Conservation (phyloP, 2,797 vertebrate genomes). For the Lithobates pipiens region DNA sequence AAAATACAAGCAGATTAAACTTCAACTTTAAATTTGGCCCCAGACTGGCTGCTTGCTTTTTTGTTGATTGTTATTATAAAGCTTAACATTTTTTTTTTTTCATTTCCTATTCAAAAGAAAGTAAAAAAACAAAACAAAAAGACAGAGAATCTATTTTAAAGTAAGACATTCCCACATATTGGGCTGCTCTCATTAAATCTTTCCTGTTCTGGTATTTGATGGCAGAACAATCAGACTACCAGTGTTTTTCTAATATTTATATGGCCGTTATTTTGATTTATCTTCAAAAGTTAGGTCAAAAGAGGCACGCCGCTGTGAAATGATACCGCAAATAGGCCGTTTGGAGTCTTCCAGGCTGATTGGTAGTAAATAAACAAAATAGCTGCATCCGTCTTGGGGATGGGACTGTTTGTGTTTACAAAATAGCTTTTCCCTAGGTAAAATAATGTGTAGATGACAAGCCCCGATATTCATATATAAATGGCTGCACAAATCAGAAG, state of each 20-base stretch:
- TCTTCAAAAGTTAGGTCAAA: slow-evolving; percentile 36
- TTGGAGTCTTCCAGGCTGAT: slow-evolving; percentile 20
- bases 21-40: too few relatives aligned
- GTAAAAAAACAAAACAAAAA: neutral
- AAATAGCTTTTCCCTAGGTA: slow-evolving; percentile 15
- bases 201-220: slow-evolving; percentile 38
- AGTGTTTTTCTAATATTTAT: slow-evolving; percentile 51
- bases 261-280: slow-evolving; percentile 41
- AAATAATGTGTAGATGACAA: neutral
- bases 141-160: fast-evolving
- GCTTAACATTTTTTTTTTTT: slow-evolving; percentile 38
- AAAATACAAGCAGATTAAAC: too few relatives aligned
- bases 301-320: slow-evolving; percentile 21
- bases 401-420: slow-evolving; percentile 9
- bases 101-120: neutral
- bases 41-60: neutral
- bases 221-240: slow-evolving; percentile 46
- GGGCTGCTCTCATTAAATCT: slow-evolving; percentile 44
- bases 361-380: slow-evolving; percentile 52
- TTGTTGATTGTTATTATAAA: slow-evolving; percentile 30
- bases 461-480: neutral
- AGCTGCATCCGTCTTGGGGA: slow-evolving; percentile 19
- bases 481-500: too few relatives aligned
- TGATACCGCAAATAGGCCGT: neutral
- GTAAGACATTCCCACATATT: slow-evolving; percentile 31